phyloP scores from a whole-genome alignment of 2,797 vertebrate species.

The Alexandromys oeconomus region DNA sequence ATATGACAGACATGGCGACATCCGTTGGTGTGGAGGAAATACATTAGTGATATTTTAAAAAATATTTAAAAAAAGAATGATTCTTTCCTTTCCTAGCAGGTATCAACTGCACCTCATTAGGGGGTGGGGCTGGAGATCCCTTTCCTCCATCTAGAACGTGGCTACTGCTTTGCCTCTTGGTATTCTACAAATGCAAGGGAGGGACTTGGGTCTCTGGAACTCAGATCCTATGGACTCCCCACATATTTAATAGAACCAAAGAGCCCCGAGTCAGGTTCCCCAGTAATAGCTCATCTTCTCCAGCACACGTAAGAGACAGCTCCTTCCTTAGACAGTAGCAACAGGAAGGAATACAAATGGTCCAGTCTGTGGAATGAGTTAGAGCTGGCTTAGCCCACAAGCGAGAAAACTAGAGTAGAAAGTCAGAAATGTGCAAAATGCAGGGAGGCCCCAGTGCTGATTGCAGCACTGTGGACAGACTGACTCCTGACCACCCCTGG shows the following conservation, averaged over 20 bases:
- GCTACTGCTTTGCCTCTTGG: background rate
- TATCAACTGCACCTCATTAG: background rate
- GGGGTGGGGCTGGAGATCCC: background rate
- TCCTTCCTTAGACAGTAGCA: background rate
- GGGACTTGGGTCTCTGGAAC: background rate
- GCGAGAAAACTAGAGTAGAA: background rate
- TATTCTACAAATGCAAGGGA: background rate
- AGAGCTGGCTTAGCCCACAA: background rate
- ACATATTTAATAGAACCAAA: background rate
- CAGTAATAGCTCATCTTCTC: background rate
- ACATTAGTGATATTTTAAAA: too few species aligned
- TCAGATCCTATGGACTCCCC: background rate
- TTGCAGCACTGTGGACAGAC: background rate
- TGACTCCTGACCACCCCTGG: conserved; percentile 6
- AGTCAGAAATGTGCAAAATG: background rate
- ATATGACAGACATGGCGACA: background rate
- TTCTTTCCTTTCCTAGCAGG: background rate
- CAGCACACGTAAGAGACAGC: background rate
- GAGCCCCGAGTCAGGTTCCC: background rate
- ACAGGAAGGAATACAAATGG: background rate
- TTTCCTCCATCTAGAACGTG: background rate
- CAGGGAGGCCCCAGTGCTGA: background rate
- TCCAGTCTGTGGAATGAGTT: background rate
- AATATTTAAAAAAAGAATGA: background rate
- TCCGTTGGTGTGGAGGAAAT: background rate